Evolutionary conservation across 2,888 invertebrate genomes (phyloP), one percentile per base, ranked within the genome.

Genomic region (Eledone cirrhosa): DNA sequence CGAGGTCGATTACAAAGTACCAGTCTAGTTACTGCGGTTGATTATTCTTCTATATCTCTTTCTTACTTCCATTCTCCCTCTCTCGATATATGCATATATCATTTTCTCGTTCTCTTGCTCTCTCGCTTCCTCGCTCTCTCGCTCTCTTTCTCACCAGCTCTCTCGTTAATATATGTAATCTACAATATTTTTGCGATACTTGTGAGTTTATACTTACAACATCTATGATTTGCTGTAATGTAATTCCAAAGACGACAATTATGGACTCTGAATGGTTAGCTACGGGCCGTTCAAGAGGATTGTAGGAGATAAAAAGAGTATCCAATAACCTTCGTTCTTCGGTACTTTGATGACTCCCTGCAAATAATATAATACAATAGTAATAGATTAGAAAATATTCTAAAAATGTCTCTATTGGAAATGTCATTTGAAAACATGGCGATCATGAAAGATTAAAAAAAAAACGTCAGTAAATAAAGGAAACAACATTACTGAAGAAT

Each of bases 191-290:
- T n/a, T n/a, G n/a, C n/a, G n/a, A n/a, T n/a, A n/a, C n/a, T n/a
- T 41, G 11, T 41, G 3, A 41, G 41, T 41, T 41, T 41, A 41
- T 47, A 83, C 87, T 82, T 85, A 91, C 92, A 82, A 92, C 91
- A 80, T 92, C 91, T 33, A 92, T 89, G 78, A 92, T 91, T 81
- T 92, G 92, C 82, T 92, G 91, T 7, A 92, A 86, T 29, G 90
- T 90, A 53, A 92, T 83, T 47, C 90, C 90, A 74, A 92, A 91
- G 72, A 85, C 87, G 31, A 92, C 91, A 0, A 84, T 81, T 7
- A 92, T 85, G 0, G 91, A 87, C 2, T 89, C 83, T 5, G 86
- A 85, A 59, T 91, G 90, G 81, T 91, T 90, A 63, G 84, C 86
- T 7, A 91, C 90, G 0, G 92, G 92, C 53, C 92, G 81, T 80